These are phyloP conservation scores for Nymphalis c-album DNA, from an alignment of 2,888 invertebrate genomes.

Conservation along the genomic window DNA sequence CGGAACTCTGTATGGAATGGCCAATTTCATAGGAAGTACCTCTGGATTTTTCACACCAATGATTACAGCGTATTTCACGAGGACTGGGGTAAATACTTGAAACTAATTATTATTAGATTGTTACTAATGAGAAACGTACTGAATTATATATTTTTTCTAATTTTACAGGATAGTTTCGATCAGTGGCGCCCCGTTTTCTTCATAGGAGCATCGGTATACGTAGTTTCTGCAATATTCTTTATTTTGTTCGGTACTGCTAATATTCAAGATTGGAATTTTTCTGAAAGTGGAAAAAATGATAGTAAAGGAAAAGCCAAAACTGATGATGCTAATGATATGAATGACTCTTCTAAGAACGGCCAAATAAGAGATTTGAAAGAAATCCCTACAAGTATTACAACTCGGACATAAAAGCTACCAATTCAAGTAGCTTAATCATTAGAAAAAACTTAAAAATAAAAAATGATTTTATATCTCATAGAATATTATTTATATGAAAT, in stretches of 20 bases:
- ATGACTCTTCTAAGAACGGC: slow-evolving; percentile 50
- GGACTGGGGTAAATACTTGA: slow-evolving; percentile 63
- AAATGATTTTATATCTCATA: background rate
- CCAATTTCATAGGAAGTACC: slow-evolving; percentile 86
- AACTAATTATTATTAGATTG: background rate
- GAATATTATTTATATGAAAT: slow-evolving; percentile 1
- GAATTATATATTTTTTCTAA: background rate
- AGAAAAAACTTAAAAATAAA: background rate
- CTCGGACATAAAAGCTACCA: slow-evolving; percentile 37
- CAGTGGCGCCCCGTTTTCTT: slow-evolving; percentile 89
- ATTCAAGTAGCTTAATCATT: background rate
- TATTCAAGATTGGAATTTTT: slow-evolving; percentile 86
- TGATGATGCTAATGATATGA: slow-evolving; percentile 43
- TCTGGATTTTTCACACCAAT: slow-evolving; percentile 88
- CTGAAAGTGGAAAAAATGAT: slow-evolving; percentile 46
- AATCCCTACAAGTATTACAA: slow-evolving; percentile 58
- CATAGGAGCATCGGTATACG: slow-evolving; percentile 86
- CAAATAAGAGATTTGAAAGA: slow-evolving; percentile 61
- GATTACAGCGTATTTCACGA: slow-evolving; percentile 85
- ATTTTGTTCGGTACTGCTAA: slow-evolving; percentile 86
- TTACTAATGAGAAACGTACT: background rate
- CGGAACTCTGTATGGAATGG: slow-evolving; percentile 89
- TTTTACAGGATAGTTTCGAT: slow-evolving; percentile 85
- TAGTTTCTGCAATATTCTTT: slow-evolving; percentile 85
- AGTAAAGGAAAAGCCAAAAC: slow-evolving; percentile 40